A percentile compares a stretch with the other conserved stretches of the same genome.
Conservation (phyloP, 35 echinoderm and acorn worm genomes). For the Heliocidaris tuberculata region DNA sequence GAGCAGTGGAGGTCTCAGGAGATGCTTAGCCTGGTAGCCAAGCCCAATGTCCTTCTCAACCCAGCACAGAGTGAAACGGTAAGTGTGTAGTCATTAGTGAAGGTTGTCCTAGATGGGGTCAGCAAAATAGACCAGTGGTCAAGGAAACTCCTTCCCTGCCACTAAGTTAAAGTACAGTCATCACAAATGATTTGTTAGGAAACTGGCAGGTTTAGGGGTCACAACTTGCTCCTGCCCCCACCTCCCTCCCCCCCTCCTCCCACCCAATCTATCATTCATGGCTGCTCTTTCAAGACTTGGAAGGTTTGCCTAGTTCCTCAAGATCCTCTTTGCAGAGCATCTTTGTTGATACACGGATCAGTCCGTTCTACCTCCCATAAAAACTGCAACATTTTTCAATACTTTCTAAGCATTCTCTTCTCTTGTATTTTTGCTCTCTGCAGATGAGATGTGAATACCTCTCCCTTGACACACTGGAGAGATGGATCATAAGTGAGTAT, state of each 20-base stretch:
- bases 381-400: background rate
- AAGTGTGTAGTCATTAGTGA: constrained; percentile 20
- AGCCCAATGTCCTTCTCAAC: constrained; percentile 90
- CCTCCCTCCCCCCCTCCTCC: too few relatives aligned
- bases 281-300: too few relatives aligned
- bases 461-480: constrained; percentile 87
- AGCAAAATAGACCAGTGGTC: background rate
- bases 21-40: constrained; percentile 95
- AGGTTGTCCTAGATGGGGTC: background rate
- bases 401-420: background rate
- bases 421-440: constrained; percentile 18
- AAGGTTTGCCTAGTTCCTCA: too few relatives aligned
- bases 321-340: too few relatives aligned
- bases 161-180: background rate
- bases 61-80: constrained; percentile 99
- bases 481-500: constrained; percentile 93
- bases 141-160: background rate
- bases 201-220: background rate
- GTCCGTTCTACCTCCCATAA: too few relatives aligned
- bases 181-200: background rate
- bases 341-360: too few relatives aligned
- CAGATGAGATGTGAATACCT: constrained; percentile 98
- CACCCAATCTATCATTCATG: too few relatives aligned
- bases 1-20: constrained; percentile 88
- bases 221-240: too few relatives aligned